Percentiles rank a stretch among this genome's conserved stretches.
phyloP scores from a whole-genome alignment of 2,888 invertebrate genomes.

The Cantharis rustica region DNA sequence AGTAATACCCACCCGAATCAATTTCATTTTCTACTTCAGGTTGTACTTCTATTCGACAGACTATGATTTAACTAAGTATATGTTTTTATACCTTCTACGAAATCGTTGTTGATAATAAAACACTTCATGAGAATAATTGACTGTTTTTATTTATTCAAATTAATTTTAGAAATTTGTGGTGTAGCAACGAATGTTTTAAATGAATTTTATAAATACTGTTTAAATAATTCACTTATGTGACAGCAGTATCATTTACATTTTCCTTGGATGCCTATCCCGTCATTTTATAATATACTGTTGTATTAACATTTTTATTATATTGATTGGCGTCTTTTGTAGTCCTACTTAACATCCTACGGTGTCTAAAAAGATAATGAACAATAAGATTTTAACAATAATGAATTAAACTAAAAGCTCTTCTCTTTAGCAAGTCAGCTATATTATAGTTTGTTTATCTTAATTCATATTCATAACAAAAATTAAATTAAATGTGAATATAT shows the following conservation, averaged over 20 bases:
- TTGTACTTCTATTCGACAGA: too few species aligned
- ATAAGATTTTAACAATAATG: neutral
- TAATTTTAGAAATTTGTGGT: neutral
- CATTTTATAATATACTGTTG: neutral
- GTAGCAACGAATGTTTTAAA: neutral
- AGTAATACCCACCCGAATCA: neutral
- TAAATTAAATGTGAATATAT: neutral
- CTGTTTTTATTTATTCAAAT: neutral
- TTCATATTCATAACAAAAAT: neutral
- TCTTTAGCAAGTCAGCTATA: neutral
- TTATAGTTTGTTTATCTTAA: neutral
- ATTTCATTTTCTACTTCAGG: neutral
- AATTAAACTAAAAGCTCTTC: neutral
- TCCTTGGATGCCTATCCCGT: neutral
- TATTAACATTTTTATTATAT: neutral
- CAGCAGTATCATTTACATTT: neutral
- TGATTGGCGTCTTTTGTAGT: neutral
- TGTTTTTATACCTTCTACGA: neutral
- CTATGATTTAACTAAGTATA: neutral
- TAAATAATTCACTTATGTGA: neutral
- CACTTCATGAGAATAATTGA: too few species aligned
- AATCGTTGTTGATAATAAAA: neutral
- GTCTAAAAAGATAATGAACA: neutral
- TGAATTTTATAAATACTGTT: neutral
- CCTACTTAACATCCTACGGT: neutral